Evolutionary conservation across 2,113 vertebrate species (phyloP).

Genomic region (Pachypanchax playfairii): DNA sequence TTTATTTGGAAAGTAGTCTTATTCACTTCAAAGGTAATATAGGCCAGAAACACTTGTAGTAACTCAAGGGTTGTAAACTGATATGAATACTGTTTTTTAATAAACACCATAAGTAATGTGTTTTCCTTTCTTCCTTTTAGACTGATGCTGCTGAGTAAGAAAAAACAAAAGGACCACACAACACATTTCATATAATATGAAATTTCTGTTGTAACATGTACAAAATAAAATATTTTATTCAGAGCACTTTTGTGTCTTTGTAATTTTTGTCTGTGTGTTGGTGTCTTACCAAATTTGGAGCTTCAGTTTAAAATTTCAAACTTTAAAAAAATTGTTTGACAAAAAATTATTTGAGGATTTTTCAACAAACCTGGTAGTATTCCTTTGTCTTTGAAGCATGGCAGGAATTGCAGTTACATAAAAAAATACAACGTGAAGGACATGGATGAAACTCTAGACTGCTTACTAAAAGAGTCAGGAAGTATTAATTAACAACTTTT

Average conservation of each 20-base stretch:
- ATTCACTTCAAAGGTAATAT: constrained; percentile 8
- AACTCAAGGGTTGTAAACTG: constrained; percentile 11
- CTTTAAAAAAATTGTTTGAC: too few species aligned
- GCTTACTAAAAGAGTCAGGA: neutral
- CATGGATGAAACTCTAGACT: neutral
- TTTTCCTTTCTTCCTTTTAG: neutral
- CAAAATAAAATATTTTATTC: constrained; percentile 8
- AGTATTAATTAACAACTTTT: constrained; percentile 11
- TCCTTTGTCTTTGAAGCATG: neutral
- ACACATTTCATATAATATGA: constrained; percentile 24
- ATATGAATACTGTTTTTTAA: neutral
- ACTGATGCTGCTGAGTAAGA: constrained; percentile 8
- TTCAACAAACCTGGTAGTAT: neutral
- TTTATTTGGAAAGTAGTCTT: constrained; percentile 22
- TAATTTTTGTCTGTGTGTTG: neutral
- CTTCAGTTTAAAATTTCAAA: neutral
- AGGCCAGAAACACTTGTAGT: neutral
- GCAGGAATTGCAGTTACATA: neutral
- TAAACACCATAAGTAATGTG: neutral
- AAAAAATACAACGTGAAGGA: constrained; percentile 8
- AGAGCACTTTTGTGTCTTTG: neutral
- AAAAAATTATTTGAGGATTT: neutral
- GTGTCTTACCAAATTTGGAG: too few species aligned
- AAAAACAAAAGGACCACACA: neutral
- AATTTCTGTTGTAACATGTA: constrained; percentile 1